Base-by-base conservation (phyloP, 2,888 invertebrate genomes). In the Griposia aprilina region DNA sequence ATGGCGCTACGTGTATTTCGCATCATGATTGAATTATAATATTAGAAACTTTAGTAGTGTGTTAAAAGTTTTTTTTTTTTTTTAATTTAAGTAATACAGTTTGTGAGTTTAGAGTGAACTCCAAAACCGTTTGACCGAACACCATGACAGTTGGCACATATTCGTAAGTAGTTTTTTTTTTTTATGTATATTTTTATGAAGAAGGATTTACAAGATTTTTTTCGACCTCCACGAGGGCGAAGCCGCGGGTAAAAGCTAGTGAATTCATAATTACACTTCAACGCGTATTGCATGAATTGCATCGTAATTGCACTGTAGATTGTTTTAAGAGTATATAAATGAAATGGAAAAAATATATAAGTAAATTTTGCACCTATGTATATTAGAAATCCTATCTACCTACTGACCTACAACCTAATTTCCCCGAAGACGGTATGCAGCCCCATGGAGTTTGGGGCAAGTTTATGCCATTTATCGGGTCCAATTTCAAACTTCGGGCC, bases 401-500 rank as follows among this genome's bases (percentile, higher is more conserved):
- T 20, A 36, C 62, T n/a, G 23, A 60, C 50, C 23, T 23, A 72
- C 73, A 57, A 41, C 10, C 45, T 15, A 63, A 70, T 59, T 69
- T 75, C 45, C 36, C 45, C 10, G 13, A 68, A 68, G 63, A 15
- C 5, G 15, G 23, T 69, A 65, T 59, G 15, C 30, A 52, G 36
- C 30, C 1, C 20, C 13, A 62, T 57, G 20, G 26, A 65, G 63
- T 59, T 59, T 52, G 17, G 41, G 62, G 48, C 23, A 7, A 68
- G 20, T 20, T 68, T 68, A 68, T 63, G 45, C 13, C 50, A 52
- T 81, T 69, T 68, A 68, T 68, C 50, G 74, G 30, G 52, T 57
- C 30, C 45, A 57, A 74, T 80, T 81, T 1, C 11, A 81, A 80
- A 80, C 26, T 65, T 69, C 7, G 50, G 23, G 20, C 3, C 8